A percentile compares a stretch with the other conserved stretches of the same genome.
phyloP scores from a whole-genome alignment of 2,888 invertebrate species.

The Alloscopus bannaensis region DNA sequence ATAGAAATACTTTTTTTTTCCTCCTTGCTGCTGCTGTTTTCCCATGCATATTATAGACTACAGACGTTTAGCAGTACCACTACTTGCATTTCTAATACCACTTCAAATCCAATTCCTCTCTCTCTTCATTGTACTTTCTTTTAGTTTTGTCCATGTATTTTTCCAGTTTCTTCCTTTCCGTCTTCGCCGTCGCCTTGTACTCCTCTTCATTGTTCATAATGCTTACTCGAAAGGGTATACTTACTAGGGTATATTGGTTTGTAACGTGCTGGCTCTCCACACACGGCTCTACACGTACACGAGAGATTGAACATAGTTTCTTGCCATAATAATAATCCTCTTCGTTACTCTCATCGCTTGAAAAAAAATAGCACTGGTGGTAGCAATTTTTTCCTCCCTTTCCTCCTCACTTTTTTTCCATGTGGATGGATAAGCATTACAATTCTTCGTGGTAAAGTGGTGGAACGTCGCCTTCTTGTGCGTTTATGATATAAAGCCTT shows the following conservation, averaged over 20 bases:
- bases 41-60: conserved; percentile 33
- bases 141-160: conserved; percentile 5
- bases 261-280: no score
- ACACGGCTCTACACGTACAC: no score
- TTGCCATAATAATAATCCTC: conserved; percentile 34
- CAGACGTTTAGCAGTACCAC: conserved; percentile 43
- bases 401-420: not conserved
- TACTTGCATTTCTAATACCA: conserved; percentile 50
- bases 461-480: conserved; percentile 17
- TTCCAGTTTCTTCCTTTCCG: not conserved
- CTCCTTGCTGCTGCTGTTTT: conserved; percentile 23
- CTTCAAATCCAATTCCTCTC: conserved; percentile 26
- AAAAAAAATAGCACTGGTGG: not conserved
- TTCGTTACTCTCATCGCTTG: conserved; percentile 22
- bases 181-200: not conserved
- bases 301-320: conserved; percentile 5
- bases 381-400: not conserved
- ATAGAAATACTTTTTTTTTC: conserved; percentile 18
- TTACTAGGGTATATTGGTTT: no score
- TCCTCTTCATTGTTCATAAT: not conserved
- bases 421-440: not conserved
- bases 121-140: not conserved
- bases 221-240: no score
- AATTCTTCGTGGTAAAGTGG: not conserved
- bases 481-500: conserved; percentile 15